Conservation (phyloP, 2,888 invertebrate species). For the Macropis europaea region DNA sequence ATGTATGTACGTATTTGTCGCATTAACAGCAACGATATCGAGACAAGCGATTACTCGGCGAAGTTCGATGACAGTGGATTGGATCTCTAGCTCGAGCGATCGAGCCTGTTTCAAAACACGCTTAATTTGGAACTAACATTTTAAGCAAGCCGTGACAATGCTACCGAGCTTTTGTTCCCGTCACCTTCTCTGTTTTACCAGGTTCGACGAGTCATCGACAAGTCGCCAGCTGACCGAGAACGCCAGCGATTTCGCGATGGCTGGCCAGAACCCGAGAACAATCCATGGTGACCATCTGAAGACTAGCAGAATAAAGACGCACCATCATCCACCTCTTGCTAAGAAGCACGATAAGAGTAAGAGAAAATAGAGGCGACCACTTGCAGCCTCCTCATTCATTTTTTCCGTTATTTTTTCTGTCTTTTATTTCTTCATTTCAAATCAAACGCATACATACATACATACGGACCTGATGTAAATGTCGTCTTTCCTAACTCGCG, state of each 20-base stretch:
- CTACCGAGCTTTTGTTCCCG: constrained; percentile 46
- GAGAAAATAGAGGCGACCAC: constrained; percentile 71
- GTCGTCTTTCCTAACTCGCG: not conserved
- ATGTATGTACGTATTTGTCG: not conserved
- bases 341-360: constrained; percentile 77
- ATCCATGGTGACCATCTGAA: constrained; percentile 66
- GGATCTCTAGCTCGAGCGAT: constrained; percentile 56
- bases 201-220: constrained; percentile 76
- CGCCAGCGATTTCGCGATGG: constrained; percentile 65
- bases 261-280: constrained; percentile 67
- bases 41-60: constrained; percentile 18
- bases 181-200: constrained; percentile 66
- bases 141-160: constrained; percentile 3
- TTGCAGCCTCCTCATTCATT: constrained; percentile 37
- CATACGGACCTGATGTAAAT: constrained; percentile 11
- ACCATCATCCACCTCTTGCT: constrained; percentile 71
- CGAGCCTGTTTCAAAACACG: constrained; percentile 31
- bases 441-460: not conserved
- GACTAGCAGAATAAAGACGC: constrained; percentile 71
- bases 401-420: not conserved
- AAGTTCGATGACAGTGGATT: constrained; percentile 52
- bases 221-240: constrained; percentile 72
- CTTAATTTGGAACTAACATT: constrained; percentile 9
- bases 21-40: constrained; percentile 12
- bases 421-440: not conserved